These are phyloP conservation scores for Pristionchus exspectatus DNA, from an alignment of 2,888 invertebrate genomes.

Conservation along the genomic window DNA sequence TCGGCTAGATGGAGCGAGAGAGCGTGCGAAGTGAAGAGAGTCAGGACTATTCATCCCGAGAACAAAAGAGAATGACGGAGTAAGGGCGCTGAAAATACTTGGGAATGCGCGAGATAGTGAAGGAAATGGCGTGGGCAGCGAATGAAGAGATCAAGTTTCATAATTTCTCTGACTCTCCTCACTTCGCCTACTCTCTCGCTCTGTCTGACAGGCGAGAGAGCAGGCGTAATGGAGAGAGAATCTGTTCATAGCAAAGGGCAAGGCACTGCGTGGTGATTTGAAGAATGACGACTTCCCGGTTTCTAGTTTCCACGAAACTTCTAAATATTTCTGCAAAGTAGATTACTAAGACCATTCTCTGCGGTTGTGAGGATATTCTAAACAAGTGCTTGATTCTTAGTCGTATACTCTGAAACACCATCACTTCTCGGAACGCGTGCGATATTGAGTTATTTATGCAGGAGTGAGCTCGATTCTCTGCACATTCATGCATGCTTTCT, in stretches of 20 bases:
- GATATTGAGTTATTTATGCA: too few species aligned
- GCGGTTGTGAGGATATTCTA: too few species aligned
- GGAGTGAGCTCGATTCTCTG: too few species aligned
- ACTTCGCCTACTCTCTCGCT: too few species aligned
- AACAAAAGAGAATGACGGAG: neutral
- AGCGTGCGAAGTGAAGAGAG: neutral
- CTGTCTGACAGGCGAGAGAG: neutral
- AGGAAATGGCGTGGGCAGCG: neutral
- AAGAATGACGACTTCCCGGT: too few species aligned
- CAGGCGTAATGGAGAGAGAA: neutral
- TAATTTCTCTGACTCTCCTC: too few species aligned
- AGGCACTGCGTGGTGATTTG: neutral
- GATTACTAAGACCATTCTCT: too few species aligned
- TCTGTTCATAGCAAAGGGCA: neutral
- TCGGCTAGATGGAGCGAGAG: neutral
- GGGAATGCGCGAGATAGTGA: neutral
- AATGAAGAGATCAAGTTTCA: neutral
- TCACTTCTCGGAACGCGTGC: too few species aligned
- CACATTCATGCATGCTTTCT: neutral
- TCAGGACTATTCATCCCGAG: neutral
- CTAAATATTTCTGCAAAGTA: too few species aligned
- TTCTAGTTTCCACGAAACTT: too few species aligned
- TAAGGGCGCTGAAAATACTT: neutral
- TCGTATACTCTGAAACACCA: too few species aligned
- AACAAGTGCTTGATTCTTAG: too few species aligned